Percentiles rank a stretch among this genome's conserved stretches.
phyloP scores from a whole-genome alignment of 2,888 invertebrate genomes.

The Adelognathus sp. region DNA sequence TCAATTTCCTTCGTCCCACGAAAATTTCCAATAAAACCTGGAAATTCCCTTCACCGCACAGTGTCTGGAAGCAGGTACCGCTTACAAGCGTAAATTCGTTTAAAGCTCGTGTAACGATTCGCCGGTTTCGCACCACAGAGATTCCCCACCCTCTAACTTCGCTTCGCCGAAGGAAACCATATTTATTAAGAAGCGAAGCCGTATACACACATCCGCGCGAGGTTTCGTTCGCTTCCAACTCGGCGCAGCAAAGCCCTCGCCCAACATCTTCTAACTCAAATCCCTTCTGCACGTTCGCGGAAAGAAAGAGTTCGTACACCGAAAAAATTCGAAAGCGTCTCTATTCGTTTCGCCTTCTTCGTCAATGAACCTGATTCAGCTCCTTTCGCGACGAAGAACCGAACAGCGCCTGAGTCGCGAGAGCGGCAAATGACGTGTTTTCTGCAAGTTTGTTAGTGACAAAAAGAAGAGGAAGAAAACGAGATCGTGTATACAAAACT shows the following conservation, averaged over 20 bases:
- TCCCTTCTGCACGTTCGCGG: neutral
- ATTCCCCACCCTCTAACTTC: slow-evolving; percentile 35
- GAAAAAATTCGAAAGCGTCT: neutral
- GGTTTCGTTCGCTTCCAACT: slow-evolving; percentile 40
- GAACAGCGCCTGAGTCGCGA: slow-evolving; percentile 8
- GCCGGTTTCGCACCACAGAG: slow-evolving; percentile 6
- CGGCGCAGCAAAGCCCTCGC: neutral
- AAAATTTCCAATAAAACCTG: neutral
- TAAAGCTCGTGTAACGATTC: slow-evolving; percentile 44
- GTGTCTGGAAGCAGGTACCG: neutral
- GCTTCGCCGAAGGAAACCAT: slow-evolving; percentile 70
- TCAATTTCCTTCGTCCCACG: neutral
- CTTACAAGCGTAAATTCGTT: slow-evolving; percentile 54
- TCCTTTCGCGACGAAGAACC: slow-evolving; percentile 41
- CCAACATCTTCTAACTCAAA: neutral
- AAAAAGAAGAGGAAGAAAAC: slow-evolving; percentile 33
- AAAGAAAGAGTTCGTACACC: slow-evolving; percentile 1
- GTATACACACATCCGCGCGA: slow-evolving; percentile 46
- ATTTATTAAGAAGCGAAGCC: slow-evolving; percentile 75
- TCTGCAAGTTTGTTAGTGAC: slow-evolving; percentile 35
- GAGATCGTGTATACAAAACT: slow-evolving; percentile 14
- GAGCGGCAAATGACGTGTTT: slow-evolving; percentile 42
- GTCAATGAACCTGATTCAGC: neutral
- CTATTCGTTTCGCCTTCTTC: neutral
- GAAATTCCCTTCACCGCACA: neutral